Evolutionary conservation across 2,113 vertebrate species (phyloP), one percentile per base, ranked within the genome.

Genomic region (Aix galericulata): DNA sequence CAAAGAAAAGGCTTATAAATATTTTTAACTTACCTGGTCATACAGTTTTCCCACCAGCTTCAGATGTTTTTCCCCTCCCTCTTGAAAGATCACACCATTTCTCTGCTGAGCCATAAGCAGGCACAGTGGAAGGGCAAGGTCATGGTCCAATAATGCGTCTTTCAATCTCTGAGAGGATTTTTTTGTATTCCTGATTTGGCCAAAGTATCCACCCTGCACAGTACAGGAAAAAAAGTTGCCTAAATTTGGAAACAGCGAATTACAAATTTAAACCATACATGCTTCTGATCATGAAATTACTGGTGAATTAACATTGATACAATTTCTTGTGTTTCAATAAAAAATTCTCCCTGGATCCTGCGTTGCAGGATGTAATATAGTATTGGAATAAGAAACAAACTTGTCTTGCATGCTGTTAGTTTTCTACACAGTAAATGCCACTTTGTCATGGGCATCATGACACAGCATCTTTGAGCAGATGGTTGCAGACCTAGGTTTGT

Each of bases 151-250:
- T 25, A 99, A 98, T 0, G 98, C 98, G 76, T 99, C 99, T 96
- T 99, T 99, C 96, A 99, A 97, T 48, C 99, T 98, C 95, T 99
- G 99, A 55, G 99, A 99, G 1, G 99, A 99, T 86, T 99, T 99
- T 97, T 99, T 99, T 23, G 99, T 99, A 98, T 99, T 99, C 94
- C 99, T 98, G 93, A 99, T 99, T 95, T 99, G 99, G 36, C 99
- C 99, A 60, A 99, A 99, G 97, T 99, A 99, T 67, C 99, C 99
- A 34, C 99, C 99, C 99, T 99, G 93, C n/a, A 76, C 6, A 95
- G 84, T 20, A 91, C n/a, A 95, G 48, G 74, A 46, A 95, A 5
- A 69, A 74, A 34, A 72, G 26, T 66, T 62, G 53, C 6, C 17
- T 20, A 63, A 58, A 10, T n/a, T 23, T 53, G 34, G 56, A 88